Base-by-base conservation (phyloP, 2,113 vertebrate genomes). In the Antidorcas marsupialis region DNA sequence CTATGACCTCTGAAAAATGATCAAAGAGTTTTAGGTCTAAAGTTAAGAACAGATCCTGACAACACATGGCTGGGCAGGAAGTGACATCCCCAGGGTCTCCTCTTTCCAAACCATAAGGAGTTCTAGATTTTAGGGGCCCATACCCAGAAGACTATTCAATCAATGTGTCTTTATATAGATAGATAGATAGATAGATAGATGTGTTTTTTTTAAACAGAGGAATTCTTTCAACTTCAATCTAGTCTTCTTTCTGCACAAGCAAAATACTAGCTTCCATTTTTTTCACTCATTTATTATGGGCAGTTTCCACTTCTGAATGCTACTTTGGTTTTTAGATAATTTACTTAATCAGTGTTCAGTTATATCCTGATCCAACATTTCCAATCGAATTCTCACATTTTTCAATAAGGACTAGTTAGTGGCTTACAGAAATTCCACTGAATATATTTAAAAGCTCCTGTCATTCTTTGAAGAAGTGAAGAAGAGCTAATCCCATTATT, bases 351-450 rank as follows among this genome's bases (percentile, higher is more conserved):
- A 47, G 50, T 21, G 36, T 71, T 89, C 86, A 45, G 36, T 87
- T 47, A 19, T 64, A 84, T 45, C 33, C 95, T 36, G 33, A 87
- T 21, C 36, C 59, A 89, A 67, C 89, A 91, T 91, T 87, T 45
- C 89, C 86, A 93, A 89, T 7, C 12, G 7, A 89, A 95, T 93
- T 96, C 96, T 97, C 83, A 93, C 43, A 71, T 83, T 97, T 93
- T 85, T 67, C 83, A 62, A 19, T 95, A 25, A 82, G 53, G 39
- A 84, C 76, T 33, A 89, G 60, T 86, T 94, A 89, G 94, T 10
- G 82, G 67, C 82, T 95, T 81, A 78, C 43, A 82, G 50, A 93
- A 97, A 19, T 62, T 88, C 23, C 19, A 53, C 50, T n/a, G 55
- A n/a, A 78, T 67, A 93, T 50, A 82, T 52, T 97, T 52, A 64